These are phyloP conservation scores for Trachymyrmex septentrionalis DNA, from an alignment of 1,140 invertebrate genomes.

Conservation along the genomic window DNA sequence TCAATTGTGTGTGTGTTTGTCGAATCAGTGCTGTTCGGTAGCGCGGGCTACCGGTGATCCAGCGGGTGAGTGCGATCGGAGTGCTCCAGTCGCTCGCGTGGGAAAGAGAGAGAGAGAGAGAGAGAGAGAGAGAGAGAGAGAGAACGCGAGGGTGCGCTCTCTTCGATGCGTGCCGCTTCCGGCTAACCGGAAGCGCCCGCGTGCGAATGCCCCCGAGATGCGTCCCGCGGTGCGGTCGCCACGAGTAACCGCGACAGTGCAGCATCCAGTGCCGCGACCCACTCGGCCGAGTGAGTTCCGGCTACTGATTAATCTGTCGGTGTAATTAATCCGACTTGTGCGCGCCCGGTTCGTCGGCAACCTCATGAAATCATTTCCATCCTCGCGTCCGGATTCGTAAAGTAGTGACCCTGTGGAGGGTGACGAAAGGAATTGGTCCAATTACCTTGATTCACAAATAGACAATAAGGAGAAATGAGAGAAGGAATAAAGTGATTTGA, in stretches of 20 bases:
- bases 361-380: slow-evolving; percentile 51
- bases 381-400: slow-evolving; percentile 7
- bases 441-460: background rate
- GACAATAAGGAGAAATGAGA: background rate
- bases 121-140: background rate
- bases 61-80: slow-evolving; percentile 73
- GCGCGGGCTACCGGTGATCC: slow-evolving; percentile 71
- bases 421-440: slow-evolving; percentile 1
- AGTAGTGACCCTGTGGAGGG: slow-evolving; percentile 2
- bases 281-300: slow-evolving; percentile 60
- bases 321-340: slow-evolving; percentile 74
- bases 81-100: slow-evolving; percentile 54
- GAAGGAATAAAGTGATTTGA: slow-evolving; percentile 5
- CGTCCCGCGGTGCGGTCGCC: slow-evolving; percentile 68
- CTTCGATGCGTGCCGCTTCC: slow-evolving; percentile 67
- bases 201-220: slow-evolving; percentile 70
- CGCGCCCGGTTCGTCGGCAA: slow-evolving; percentile 54
- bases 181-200: slow-evolving; percentile 63
- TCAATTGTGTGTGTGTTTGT: slow-evolving; percentile 71
- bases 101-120: background rate
- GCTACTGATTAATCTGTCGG: slow-evolving; percentile 63
- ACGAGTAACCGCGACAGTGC: slow-evolving; percentile 71
- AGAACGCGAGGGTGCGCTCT: slow-evolving; percentile 50
- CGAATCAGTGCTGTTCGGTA: slow-evolving; percentile 76
- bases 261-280: slow-evolving; percentile 61